Evolutionary conservation across 2,797 vertebrate genomes (phyloP).

Genomic region (Erpetoichthys calabaricus): DNA sequence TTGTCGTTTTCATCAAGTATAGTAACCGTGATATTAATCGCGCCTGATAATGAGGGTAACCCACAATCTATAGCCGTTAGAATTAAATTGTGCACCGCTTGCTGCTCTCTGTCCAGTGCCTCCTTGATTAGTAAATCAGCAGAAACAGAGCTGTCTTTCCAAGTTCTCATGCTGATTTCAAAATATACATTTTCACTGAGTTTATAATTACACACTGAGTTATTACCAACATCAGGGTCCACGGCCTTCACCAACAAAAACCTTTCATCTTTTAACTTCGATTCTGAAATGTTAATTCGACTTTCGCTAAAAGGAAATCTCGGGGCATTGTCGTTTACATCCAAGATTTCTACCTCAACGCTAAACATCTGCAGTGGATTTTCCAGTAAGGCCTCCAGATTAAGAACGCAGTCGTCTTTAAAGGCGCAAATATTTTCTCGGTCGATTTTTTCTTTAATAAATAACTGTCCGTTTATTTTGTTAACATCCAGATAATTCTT

Average conservation of each 20-base stretch:
- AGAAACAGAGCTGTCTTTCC: constrained; percentile 25
- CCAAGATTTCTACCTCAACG: constrained; percentile 35
- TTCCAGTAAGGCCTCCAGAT: constrained; percentile 13
- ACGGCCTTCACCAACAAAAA: too few species aligned
- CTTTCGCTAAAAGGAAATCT: constrained; percentile 29
- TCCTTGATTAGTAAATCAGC: constrained; percentile 22
- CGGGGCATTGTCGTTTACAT: constrained; percentile 31
- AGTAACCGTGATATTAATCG: constrained; percentile 21
- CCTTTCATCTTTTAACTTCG: constrained; percentile 24
- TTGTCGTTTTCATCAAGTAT: constrained; percentile 30
- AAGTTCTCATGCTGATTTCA: constrained; percentile 20
- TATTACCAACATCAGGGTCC: too few species aligned
- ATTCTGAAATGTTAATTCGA: constrained; percentile 41
- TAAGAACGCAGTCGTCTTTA: too few species aligned
- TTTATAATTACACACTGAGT: constrained; percentile 35
- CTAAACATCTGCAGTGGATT: constrained; percentile 16
- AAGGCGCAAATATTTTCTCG: constrained; percentile 32
- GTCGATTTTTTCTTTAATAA: constrained; percentile 34
- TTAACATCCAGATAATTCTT: constrained; percentile 42
- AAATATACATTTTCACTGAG: constrained; percentile 33
- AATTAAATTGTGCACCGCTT: constrained; percentile 19
- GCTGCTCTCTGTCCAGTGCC: constrained; percentile 21
- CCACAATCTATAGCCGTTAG: constrained; percentile 27
- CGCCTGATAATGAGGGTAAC: constrained; percentile 21
- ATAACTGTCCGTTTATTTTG: constrained; percentile 35